phyloP scores from a whole-genome alignment of 2,797 vertebrate genomes.

The Artibeus lituratus region DNA sequence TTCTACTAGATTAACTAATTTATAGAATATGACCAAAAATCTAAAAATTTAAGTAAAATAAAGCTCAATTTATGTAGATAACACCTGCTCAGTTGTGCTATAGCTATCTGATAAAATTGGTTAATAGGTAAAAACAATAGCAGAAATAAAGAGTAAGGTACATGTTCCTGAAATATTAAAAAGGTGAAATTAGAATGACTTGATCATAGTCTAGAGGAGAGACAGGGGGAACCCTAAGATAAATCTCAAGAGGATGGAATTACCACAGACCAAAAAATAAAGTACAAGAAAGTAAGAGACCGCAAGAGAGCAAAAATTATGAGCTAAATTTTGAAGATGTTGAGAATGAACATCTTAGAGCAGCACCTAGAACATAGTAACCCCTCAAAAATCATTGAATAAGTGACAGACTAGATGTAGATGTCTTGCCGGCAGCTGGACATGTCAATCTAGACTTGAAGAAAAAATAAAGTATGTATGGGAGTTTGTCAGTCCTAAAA shows the following conservation, averaged over 20 bases:
- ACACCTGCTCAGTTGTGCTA: neutral
- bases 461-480: neutral
- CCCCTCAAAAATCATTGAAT: neutral
- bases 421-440: neutral
- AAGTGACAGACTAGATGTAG: neutral
- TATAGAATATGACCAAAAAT: neutral
- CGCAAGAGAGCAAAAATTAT: neutral
- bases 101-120: neutral
- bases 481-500: neutral
- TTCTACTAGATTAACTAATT: neutral
- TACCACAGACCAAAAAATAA: neutral
- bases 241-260: neutral
- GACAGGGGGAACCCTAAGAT: accelerated
- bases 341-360: neutral
- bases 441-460: neutral
- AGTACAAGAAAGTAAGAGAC: neutral
- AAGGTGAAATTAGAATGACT: neutral
- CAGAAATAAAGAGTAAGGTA: neutral
- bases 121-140: neutral
- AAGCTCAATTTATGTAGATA: neutral
- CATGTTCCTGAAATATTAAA: neutral
- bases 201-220: neutral
- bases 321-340: neutral
- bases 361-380: neutral
- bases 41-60: neutral